Conservation (phyloP, 2,797 vertebrate genomes). For the Meriones psammophilus region DNA sequence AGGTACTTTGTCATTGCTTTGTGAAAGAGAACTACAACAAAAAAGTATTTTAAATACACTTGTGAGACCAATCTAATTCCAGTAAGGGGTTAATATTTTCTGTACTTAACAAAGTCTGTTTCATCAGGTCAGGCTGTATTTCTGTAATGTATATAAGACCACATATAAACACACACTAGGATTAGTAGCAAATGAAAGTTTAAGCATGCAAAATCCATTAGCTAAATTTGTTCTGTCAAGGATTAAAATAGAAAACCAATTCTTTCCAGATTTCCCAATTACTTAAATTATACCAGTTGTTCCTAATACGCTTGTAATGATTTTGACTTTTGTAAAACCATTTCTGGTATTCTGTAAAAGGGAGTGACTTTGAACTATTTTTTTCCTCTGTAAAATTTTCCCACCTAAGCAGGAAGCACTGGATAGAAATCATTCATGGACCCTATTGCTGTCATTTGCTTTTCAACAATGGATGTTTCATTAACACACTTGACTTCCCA, state of each 20-base stretch:
- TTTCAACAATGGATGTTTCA: slow-evolving; percentile 64
- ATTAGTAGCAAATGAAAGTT: slow-evolving; percentile 70
- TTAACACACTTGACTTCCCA: slow-evolving; percentile 54
- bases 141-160: slow-evolving; percentile 52
- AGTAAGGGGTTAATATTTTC: slow-evolving; percentile 66
- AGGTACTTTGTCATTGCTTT: not conserved
- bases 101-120: slow-evolving; percentile 64
- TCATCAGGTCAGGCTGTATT: slow-evolving; percentile 39
- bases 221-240: slow-evolving; percentile 72
- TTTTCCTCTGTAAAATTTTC: slow-evolving; percentile 60
- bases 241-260: slow-evolving; percentile 76
- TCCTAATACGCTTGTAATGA: slow-evolving; percentile 64
- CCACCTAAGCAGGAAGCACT: slow-evolving; percentile 69
- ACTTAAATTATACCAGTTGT: slow-evolving; percentile 68
- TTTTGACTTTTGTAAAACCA: slow-evolving; percentile 68
- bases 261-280: slow-evolving; percentile 58
- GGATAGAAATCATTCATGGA: slow-evolving; percentile 63
- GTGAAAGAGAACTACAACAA: not conserved
- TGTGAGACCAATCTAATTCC: slow-evolving; percentile 19
- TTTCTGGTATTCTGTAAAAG: slow-evolving; percentile 69
- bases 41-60: slow-evolving; percentile 1
- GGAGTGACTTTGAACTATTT: slow-evolving; percentile 71
- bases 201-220: slow-evolving; percentile 67
- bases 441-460: slow-evolving; percentile 59
- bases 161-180: slow-evolving; percentile 60